Conservation (phyloP, 2,888 invertebrate species). For the Plagiodera versicolora region DNA sequence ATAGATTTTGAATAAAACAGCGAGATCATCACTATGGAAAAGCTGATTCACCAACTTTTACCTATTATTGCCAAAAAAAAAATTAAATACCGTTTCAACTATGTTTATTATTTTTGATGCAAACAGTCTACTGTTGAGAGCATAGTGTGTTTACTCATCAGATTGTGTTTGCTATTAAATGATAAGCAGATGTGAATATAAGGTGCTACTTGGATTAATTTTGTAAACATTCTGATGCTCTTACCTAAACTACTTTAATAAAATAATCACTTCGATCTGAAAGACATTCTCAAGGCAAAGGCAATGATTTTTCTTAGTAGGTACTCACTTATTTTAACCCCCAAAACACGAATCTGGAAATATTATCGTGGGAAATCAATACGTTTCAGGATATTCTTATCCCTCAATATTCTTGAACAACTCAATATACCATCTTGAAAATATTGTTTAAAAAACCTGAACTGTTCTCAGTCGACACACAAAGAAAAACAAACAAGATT, state of each 20-base stretch:
- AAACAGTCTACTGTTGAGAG: not conserved
- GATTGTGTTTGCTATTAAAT: not conserved
- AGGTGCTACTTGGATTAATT: constrained; percentile 10
- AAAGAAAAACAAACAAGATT: no score
- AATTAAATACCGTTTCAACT: not conserved
- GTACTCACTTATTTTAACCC: no score
- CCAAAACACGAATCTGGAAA: no score
- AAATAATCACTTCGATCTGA: not conserved
- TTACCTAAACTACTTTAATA: not conserved
- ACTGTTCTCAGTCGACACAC: no score
- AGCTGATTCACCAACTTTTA: not conserved
- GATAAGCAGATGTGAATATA: constrained; percentile 12
- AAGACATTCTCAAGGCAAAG: constrained; percentile 3
- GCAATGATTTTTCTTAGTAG: no score
- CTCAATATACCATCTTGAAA: no score
- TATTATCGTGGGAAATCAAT: no score
- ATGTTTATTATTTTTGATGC: not conserved
- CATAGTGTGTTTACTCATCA: not conserved
- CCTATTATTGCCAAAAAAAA: no score
- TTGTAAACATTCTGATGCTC: constrained; percentile 5
- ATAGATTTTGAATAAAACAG: constrained; percentile 41
- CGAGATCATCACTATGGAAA: constrained; percentile 44
- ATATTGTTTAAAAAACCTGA: no score
- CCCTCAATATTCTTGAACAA: no score
- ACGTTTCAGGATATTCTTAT: no score